Percentiles rank a stretch among this genome's conserved stretches.
Evolutionary conservation across 1,140 invertebrate species (phyloP).

Genomic region (Sitobion miscanthi): DNA sequence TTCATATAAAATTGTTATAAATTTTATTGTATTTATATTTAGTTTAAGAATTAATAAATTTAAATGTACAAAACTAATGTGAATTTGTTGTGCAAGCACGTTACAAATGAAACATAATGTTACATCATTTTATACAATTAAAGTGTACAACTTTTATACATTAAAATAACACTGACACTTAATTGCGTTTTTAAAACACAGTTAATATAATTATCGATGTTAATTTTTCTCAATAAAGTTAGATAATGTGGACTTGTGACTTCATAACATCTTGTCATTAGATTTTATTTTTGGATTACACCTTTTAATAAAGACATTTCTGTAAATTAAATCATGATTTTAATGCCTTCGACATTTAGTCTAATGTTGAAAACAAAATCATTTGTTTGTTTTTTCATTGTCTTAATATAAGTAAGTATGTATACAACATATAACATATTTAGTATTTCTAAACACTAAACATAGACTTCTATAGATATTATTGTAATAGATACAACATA

Average conservation of each 20-base stretch:
- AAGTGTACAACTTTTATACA: background rate
- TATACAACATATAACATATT: background rate
- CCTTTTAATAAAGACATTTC: background rate
- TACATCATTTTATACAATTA: background rate
- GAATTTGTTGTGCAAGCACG: background rate
- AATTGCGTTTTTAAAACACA: background rate
- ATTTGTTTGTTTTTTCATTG: background rate
- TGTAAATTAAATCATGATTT: conserved; percentile 3
- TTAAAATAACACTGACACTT: conserved; percentile 11
- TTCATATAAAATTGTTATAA: conserved; percentile 46
- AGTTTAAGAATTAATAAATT: conserved; percentile 1
- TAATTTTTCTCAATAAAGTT: background rate
- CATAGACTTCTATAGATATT: background rate
- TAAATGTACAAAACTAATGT: conserved; percentile 33
- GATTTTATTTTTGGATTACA: background rate
- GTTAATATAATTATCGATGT: background rate
- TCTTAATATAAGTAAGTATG: background rate
- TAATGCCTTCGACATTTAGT: background rate
- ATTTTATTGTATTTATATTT: conserved; percentile 49
- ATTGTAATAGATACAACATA: background rate
- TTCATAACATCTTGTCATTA: background rate
- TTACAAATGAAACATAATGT: background rate
- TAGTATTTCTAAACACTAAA: background rate
- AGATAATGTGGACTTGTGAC: background rate
- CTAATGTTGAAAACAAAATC: background rate